phyloP scores from a whole-genome alignment of 2,113 vertebrate genomes.

The Plectropomus leopardus region DNA sequence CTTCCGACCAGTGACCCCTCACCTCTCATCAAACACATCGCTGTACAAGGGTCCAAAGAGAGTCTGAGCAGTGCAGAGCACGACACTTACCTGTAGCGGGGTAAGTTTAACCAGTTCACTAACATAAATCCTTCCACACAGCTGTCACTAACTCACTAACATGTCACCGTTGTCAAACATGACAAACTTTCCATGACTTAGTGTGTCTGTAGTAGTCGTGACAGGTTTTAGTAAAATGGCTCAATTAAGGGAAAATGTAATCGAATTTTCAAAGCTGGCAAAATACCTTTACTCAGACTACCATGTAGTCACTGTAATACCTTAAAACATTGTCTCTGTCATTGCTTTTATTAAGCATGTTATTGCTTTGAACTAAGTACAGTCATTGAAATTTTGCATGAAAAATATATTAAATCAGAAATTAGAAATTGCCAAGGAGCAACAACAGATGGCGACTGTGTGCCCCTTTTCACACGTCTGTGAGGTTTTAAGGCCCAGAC shows the following conservation, averaged over 20 bases:
- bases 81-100: constrained; percentile 93
- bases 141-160: background rate
- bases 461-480: background rate
- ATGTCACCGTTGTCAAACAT: background rate
- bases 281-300: background rate
- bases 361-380: background rate
- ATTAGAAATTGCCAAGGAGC: constrained; percentile 28
- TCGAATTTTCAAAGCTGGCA: background rate
- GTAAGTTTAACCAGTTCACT: constrained; percentile 32
- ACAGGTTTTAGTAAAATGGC: background rate
- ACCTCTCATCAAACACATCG: constrained; percentile 70
- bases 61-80: constrained; percentile 93
- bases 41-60: constrained; percentile 87
- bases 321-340: background rate
- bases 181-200: background rate
- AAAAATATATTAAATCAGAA: background rate
- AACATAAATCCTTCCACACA: constrained; percentile 9
- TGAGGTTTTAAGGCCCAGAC: too few species aligned
- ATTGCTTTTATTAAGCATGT: background rate
- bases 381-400: background rate
- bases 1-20: constrained; percentile 47
- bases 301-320: background rate
- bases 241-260: background rate
- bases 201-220: background rate
- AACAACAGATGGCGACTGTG: constrained; percentile 21